phyloP scores from a whole-genome alignment of 64 coral and sea anemone species.

The Actinia tenebrosa region DNA sequence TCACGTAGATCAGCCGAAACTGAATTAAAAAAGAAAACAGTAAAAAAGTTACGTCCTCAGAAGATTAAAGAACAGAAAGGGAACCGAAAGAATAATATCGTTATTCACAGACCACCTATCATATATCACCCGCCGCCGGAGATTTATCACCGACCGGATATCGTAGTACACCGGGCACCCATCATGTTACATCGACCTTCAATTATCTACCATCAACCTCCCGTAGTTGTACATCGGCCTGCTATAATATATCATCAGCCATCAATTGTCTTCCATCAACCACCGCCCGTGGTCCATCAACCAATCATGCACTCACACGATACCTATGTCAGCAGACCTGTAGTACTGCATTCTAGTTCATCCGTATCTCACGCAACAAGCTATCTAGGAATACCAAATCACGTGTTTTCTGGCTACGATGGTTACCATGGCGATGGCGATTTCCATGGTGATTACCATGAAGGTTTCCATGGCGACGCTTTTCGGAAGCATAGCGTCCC shows the following conservation, averaged over 20 bases:
- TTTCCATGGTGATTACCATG: slow-evolving; percentile 19
- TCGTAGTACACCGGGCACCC: slow-evolving; percentile 92
- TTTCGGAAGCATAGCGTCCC: slow-evolving; percentile 73
- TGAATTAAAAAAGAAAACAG: slow-evolving; percentile 27
- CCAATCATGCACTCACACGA: slow-evolving; percentile 89
- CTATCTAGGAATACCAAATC: slow-evolving; percentile 64
- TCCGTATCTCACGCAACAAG: slow-evolving; percentile 55
- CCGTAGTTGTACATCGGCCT: slow-evolving; percentile 89
- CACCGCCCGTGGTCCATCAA: slow-evolving; percentile 81
- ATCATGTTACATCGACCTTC: slow-evolving; percentile 91
- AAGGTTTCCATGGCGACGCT: slow-evolving; percentile 48
- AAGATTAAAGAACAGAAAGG: slow-evolving; percentile 72
- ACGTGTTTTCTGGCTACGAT: slow-evolving; percentile 50
- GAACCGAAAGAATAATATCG: slow-evolving; percentile 76
- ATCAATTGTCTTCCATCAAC: slow-evolving; percentile 96
- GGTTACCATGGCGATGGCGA: slow-evolving; percentile 25
- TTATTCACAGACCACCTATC: slow-evolving; percentile 94
- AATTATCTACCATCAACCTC: slow-evolving; percentile 94
- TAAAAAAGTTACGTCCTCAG: slow-evolving; percentile 32
- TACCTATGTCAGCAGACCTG: slow-evolving; percentile 70
- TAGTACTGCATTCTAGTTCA: slow-evolving; percentile 56
- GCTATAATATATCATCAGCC: slow-evolving; percentile 96
- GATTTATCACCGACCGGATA: slow-evolving; percentile 90
- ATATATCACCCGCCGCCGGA: slow-evolving; percentile 99
- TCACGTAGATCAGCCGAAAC: slow-evolving; percentile 29